Evolutionary conservation across 2,797 vertebrate species (phyloP).

Genomic region (Aratinga solstitialis): DNA sequence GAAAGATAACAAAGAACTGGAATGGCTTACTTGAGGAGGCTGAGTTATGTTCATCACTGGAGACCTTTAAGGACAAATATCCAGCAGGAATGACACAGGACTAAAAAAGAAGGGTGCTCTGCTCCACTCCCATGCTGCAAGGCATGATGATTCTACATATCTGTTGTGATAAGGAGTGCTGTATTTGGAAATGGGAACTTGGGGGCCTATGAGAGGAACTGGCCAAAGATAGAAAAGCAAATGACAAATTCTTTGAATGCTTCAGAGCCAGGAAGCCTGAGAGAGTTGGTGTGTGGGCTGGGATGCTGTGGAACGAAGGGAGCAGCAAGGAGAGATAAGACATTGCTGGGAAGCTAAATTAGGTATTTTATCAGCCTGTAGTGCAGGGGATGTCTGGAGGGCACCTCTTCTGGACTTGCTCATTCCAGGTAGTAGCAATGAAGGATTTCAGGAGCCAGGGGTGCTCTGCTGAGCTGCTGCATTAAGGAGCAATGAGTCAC

Average conservation of each 20-base stretch:
- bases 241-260: slow-evolving; percentile 48
- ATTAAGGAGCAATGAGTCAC: slow-evolving; percentile 35
- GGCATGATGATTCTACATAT: background rate
- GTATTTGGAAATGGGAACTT: slow-evolving; percentile 15
- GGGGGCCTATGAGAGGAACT: background rate
- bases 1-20: background rate
- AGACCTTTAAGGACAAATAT: slow-evolving; percentile 10
- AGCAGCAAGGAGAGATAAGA: slow-evolving; percentile 7
- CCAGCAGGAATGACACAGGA: background rate
- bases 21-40: background rate
- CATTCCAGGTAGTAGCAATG: background rate
- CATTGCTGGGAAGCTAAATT: slow-evolving; percentile 4
- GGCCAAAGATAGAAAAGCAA: slow-evolving; percentile 26
- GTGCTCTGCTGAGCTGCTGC: background rate
- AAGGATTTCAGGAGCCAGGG: background rate
- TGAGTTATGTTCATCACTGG: background rate
- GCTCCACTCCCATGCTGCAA: background rate
- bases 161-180: background rate
- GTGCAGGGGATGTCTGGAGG: background rate
- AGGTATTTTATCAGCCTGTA: slow-evolving; percentile 15
- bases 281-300: slow-evolving; percentile 24
- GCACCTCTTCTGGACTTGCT: background rate
- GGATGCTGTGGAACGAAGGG: background rate
- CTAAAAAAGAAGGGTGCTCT: background rate
- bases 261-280: slow-evolving; percentile 25